Evolutionary conservation across 2,113 vertebrate species (phyloP), one percentile per base, ranked within the genome.

Genomic region (Phaethon lepturus): DNA sequence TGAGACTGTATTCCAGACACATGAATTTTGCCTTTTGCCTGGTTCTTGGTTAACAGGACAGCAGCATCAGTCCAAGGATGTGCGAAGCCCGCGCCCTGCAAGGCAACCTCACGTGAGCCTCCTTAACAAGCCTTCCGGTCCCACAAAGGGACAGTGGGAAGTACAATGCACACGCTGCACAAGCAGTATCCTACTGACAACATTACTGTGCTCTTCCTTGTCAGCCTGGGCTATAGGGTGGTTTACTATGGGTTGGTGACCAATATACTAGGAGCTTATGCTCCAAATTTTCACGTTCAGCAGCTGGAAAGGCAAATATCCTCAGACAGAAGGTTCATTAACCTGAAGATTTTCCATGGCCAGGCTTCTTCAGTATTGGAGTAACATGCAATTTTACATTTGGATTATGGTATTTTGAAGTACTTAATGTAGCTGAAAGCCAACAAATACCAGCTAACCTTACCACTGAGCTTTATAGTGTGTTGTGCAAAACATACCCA

Each of bases 291-390:
- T 91, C 71, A 89, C 8, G 0, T 91, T 95, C 93, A 96, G 86
- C 94, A 85, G 92, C 95, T 97, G 93, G 52, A 94, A 97, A 98
- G 92, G 93, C 38, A 98, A 98, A 98, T 95, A 96, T 88, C 79
- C 88, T 86, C 89, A 97, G 71, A 58, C 74, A 90, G 74, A 40
- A 87, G 92, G 97, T 96, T 90, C 60, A 91, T 80, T 94, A 93
- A 93, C 79, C 91, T 13, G 38, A 90, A 95, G 73, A 88, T 94
- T 94, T 96, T 96, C 94, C 90, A 82, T 40, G 77, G 91, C 64
- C 50, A 90, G 69, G 55, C 58, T 95, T 95, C 74, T 91, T 45
- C 74, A 75, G 49, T 49, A 77, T 52, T 84, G 90, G 75, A 90
- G 79, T 44, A 90, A 73, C 79, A 92, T 67, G 79, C 68, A 97